Percentiles rank a stretch among this genome's conserved stretches.
Evolutionary conservation across 2,888 invertebrate species (phyloP).

Genomic region (Argynnis bischoffii): DNA sequence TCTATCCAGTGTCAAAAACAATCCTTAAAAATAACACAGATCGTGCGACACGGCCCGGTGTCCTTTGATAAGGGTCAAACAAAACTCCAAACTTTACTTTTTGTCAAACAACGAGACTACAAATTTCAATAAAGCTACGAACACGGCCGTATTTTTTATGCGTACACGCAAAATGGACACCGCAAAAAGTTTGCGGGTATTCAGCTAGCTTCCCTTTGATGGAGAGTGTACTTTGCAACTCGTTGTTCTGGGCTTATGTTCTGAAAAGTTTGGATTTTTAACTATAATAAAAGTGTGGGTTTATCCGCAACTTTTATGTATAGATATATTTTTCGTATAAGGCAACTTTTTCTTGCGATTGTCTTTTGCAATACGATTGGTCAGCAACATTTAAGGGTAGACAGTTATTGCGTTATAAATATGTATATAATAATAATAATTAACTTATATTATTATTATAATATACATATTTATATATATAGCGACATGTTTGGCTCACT

Average conservation of each 20-base stretch:
- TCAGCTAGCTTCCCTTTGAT: conserved; percentile 46
- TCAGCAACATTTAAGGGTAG: too few relatives aligned
- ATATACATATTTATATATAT: too few relatives aligned
- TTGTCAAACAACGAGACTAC: conserved; percentile 36
- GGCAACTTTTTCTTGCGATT: background rate
- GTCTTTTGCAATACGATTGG: too few relatives aligned
- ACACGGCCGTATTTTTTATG: conserved; percentile 50
- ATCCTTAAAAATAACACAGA: background rate
- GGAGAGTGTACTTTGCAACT: conserved; percentile 41
- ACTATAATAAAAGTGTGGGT: conserved; percentile 9
- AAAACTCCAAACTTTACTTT: conserved; percentile 23
- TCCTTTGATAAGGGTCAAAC: conserved; percentile 26
- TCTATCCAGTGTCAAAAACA: background rate
- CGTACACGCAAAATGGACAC: conserved; percentile 49
- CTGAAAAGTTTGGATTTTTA: conserved; percentile 17
- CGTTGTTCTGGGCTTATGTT: conserved; percentile 32
- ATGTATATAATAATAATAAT: too few relatives aligned
- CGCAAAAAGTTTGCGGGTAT: conserved; percentile 48
- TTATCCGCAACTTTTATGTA: background rate
- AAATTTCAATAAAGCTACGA: conserved; percentile 43
- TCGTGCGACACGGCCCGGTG: background rate
- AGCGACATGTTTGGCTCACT: too few relatives aligned
- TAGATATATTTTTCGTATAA: background rate
- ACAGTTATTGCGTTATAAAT: too few relatives aligned
- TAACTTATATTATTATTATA: too few relatives aligned